Base-by-base conservation (phyloP, 1,140 invertebrate genomes). In the Drosophila rhopaloa region DNA sequence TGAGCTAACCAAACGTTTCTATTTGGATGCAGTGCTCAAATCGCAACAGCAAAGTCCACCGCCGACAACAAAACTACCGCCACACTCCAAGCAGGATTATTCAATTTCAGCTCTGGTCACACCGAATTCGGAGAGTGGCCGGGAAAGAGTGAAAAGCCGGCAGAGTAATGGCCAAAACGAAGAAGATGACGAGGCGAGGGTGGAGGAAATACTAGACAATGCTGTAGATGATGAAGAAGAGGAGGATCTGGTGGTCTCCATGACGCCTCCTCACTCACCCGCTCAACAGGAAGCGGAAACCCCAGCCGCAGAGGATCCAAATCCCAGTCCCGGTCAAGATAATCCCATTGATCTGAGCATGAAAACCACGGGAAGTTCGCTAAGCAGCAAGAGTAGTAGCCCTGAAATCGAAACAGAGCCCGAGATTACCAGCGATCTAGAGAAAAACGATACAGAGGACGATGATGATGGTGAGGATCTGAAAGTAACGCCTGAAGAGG, bases 341-440 rank as follows among this genome's bases (percentile, higher is more conserved):
- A 95, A 96, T 81, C 96, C 96, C n/a, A 97, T 97, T 76, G 96
- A 97, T 86, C 92, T 97, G 43, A 96, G 95, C 5, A 95, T 96
- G 92, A 96, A 95, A 79, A 84, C 83, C 38, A 94, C 94, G 4
- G 93, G 93, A 37, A 94, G 94, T 19, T 93, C 93, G 41, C 93
- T 93, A 13, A 79, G 76, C 51, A 91, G 86, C 47, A 68, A 71
- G 24, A 70, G 67, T 8, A 73, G 68, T 41, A 74, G 76, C 57
- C 53, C 29, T 4, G 67, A 41, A 7, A 57, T 48, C 16, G 92
- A 72, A 60, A 86, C 4, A 59, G 86, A 89, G 5, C 24, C 68
- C 3, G 85, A 70, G 41, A 24, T 9, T 29, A 57, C 61, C 13
- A 84, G 68, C 14, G 80, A 88, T 27, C 50, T n/a, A 4, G 83